Evolutionary conservation across 1,140 invertebrate genomes (phyloP).

Genomic region (Papilio glaucus): DNA sequence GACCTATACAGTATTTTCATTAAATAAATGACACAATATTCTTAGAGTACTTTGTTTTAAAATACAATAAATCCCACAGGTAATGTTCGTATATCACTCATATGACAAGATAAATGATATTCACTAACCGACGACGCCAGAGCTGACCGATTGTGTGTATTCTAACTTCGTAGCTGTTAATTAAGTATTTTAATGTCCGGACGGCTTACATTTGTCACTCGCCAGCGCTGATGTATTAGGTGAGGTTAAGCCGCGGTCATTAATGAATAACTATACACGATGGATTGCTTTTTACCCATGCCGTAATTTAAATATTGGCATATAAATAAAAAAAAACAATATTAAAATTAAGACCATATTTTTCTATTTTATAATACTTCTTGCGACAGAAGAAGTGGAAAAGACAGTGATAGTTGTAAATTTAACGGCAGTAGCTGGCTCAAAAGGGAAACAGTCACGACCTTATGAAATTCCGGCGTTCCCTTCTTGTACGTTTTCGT

Average conservation of each 20-base stretch:
- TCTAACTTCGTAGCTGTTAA: background rate
- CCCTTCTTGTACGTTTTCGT: too few relatives aligned
- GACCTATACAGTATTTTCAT: too few relatives aligned
- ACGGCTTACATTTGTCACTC: conserved; percentile 8
- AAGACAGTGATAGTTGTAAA: too few relatives aligned
- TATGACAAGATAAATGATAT: background rate
- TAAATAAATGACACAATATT: too few relatives aligned
- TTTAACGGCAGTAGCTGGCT: too few relatives aligned
- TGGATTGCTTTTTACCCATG: background rate
- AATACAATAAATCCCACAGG: background rate
- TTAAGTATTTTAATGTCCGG: background rate
- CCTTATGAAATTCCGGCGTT: too few relatives aligned
- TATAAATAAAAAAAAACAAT: background rate
- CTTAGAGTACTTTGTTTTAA: background rate
- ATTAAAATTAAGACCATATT: too few relatives aligned
- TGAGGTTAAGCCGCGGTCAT: background rate
- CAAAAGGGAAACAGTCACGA: too few relatives aligned
- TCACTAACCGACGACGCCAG: background rate
- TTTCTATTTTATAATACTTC: too few relatives aligned
- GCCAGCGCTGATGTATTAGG: conserved; percentile 2
- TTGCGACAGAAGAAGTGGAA: too few relatives aligned
- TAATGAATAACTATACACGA: background rate
- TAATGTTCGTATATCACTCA: background rate
- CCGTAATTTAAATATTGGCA: conserved; percentile 5
- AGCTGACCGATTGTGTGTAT: background rate